Conservation (phyloP, 2,797 vertebrate species). For the Pseudocheirus occidentalis region DNA sequence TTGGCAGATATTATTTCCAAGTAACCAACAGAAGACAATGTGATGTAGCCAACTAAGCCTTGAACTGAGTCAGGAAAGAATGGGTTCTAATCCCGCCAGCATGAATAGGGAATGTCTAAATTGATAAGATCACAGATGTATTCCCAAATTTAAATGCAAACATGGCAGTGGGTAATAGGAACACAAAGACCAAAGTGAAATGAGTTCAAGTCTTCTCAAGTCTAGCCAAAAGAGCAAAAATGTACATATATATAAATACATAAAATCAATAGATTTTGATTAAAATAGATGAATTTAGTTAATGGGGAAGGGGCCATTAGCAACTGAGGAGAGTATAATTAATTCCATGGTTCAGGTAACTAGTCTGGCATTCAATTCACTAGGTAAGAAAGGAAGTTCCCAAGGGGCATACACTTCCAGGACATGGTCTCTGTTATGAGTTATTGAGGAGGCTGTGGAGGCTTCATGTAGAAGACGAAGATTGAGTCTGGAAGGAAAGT, state of each 20-base stretch:
- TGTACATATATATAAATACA: background rate
- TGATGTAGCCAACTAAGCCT: background rate
- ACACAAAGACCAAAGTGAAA: background rate
- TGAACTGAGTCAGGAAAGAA: background rate
- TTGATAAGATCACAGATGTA: background rate
- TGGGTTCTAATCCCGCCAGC: background rate
- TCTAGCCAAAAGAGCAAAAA: background rate
- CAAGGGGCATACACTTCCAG: background rate
- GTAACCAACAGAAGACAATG: background rate
- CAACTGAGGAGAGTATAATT: background rate
- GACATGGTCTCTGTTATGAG: background rate
- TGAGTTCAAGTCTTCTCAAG: background rate
- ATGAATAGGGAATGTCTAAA: background rate
- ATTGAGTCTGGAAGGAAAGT: background rate
- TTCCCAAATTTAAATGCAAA: background rate
- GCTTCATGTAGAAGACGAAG: background rate
- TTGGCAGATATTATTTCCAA: background rate
- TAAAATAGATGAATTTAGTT: background rate
- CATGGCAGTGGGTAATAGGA: background rate
- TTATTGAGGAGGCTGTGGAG: background rate
- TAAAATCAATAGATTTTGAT: background rate
- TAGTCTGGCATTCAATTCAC: background rate
- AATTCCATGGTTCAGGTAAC: background rate
- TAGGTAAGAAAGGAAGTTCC: background rate
- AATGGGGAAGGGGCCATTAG: background rate